A percentile compares a stretch with the other conserved stretches of the same genome.
These are phyloP conservation scores for Phoxinus dragarum DNA, from an alignment of 2,797 vertebrate genomes.

Conservation along the genomic window DNA sequence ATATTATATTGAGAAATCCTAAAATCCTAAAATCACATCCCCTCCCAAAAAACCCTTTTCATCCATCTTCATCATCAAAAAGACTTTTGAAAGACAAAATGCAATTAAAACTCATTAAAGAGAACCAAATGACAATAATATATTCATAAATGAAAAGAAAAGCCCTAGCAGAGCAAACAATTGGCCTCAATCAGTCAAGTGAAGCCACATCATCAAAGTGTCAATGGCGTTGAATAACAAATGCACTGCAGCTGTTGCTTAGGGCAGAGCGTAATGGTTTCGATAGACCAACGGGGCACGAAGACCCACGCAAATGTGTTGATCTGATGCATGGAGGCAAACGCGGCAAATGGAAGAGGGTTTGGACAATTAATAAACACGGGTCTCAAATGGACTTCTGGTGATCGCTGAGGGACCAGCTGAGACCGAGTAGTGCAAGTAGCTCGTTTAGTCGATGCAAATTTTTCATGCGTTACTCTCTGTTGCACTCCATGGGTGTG, in stretches of 20 bases:
- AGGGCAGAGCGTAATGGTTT: neutral
- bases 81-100: conserved; percentile 12
- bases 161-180: conserved; percentile 14
- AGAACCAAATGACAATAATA: conserved; percentile 35
- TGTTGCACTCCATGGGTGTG: conserved; percentile 39
- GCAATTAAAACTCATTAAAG: neutral
- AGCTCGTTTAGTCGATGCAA: conserved; percentile 47
- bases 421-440: conserved; percentile 38
- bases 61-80: conserved; percentile 13
- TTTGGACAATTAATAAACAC: conserved; percentile 51
- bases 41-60: neutral
- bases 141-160: conserved; percentile 31
- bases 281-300: neutral
- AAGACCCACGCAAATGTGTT: conserved; percentile 23
- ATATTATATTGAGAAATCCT: neutral
- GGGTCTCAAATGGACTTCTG: conserved; percentile 38
- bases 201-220: conserved; percentile 40
- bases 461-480: conserved; percentile 39
- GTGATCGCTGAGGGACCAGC: conserved; percentile 30
- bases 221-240: conserved; percentile 33
- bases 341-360: conserved; percentile 25
- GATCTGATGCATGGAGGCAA: conserved; percentile 43
- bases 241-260: conserved; percentile 26
- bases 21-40: neutral
- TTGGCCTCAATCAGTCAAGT: conserved; percentile 36